Evolutionary conservation across 2,797 vertebrate genomes (phyloP).

Genomic region (Rhinoraja longicauda): DNA sequence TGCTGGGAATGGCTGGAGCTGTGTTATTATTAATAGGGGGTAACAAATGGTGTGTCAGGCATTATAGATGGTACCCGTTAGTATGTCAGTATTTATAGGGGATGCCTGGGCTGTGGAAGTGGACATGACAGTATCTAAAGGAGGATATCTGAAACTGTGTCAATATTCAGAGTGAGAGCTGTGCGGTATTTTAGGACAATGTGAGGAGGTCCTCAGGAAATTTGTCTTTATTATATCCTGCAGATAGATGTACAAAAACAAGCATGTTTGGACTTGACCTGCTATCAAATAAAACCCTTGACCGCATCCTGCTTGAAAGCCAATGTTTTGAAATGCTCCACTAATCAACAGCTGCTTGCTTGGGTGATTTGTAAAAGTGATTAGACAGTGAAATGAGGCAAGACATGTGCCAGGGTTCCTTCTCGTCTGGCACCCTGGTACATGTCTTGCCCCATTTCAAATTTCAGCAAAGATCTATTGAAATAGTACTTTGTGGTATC

Average conservation of each 20-base stretch:
- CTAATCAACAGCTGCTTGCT: not conserved
- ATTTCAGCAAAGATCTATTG: not conserved
- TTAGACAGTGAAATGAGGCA: not conserved
- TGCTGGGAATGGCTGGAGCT: not conserved
- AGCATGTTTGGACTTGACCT: not conserved
- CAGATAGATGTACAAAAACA: not conserved
- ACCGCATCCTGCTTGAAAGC: not conserved
- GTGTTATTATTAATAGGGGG: not conserved
- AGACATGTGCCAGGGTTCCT: not conserved
- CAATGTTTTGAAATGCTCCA: not conserved
- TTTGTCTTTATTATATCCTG: not conserved
- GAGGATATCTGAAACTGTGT: not conserved
- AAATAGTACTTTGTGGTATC: not conserved
- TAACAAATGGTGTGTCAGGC: not conserved
- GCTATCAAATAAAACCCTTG: not conserved
- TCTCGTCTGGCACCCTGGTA: no score
- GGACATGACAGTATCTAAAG: not conserved
- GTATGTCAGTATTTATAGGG: not conserved
- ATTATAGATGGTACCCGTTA: no score
- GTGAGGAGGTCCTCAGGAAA: not conserved
- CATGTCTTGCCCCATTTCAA: no score
- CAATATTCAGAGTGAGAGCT: not conserved
- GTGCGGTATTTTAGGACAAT: not conserved
- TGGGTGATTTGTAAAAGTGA: not conserved
- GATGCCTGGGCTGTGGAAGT: no score